phyloP scores from a whole-genome alignment of 2,113 vertebrate species.

The Grallaria varia region DNA sequence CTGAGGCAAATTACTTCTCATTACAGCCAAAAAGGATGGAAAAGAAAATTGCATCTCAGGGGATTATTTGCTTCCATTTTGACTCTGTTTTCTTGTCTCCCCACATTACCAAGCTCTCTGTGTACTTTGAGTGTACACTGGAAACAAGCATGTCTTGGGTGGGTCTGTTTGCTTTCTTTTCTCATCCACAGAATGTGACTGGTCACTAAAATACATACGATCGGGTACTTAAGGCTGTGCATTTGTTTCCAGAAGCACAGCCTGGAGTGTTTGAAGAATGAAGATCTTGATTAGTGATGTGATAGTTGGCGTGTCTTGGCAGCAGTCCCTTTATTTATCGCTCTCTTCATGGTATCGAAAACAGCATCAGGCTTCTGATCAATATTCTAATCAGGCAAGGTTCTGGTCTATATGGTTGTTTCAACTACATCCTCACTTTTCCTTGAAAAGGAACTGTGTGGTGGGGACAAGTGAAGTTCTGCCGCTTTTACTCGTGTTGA shows the following conservation, averaged over 20 bases:
- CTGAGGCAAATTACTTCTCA: conserved; percentile 4
- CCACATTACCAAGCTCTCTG: not conserved
- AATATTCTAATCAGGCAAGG: too few relatives aligned
- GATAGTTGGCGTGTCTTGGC: not conserved
- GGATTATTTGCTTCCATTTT: not conserved
- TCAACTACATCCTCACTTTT: not conserved
- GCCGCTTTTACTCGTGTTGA: not conserved
- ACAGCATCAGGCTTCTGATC: not conserved
- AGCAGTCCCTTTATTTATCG: too few relatives aligned
- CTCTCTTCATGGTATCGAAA: too few relatives aligned
- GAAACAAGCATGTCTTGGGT: not conserved
- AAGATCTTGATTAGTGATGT: not conserved
- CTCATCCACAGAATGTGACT: too few relatives aligned
- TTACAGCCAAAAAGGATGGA: conserved; percentile 2
- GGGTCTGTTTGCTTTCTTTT: not conserved
- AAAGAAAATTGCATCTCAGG: conserved; percentile 1
- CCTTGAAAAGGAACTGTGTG: not conserved
- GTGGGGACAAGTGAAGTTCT: not conserved
- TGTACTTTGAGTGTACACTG: not conserved
- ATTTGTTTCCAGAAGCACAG: not conserved
- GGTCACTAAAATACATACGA: not conserved
- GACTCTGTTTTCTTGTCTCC: not conserved
- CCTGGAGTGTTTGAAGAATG: not conserved
- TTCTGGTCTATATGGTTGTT: not conserved
- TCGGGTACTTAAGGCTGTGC: not conserved